Conservation (phyloP, 1,140 invertebrate species). For the Anoplophora glabripennis region DNA sequence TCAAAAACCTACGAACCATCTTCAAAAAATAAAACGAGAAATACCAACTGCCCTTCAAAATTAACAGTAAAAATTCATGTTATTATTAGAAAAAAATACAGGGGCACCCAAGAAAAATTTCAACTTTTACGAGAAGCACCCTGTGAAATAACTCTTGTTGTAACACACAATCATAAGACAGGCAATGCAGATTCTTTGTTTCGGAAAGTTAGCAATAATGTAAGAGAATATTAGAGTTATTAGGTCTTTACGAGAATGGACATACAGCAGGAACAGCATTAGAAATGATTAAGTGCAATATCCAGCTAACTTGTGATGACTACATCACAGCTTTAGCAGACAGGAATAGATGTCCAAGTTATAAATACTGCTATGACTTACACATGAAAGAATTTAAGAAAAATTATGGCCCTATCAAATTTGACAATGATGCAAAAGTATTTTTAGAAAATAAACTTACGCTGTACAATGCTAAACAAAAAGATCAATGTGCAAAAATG, state of each 20-base stretch:
- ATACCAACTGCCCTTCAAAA: conserved; percentile 12
- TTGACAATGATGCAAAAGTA: background rate
- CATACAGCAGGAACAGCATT: background rate
- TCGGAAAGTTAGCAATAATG: conserved; percentile 1
- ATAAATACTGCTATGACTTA: conserved; percentile 3
- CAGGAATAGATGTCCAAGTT: conserved; percentile 5
- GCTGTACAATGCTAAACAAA: background rate
- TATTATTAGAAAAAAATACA: background rate
- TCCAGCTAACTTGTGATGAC: background rate
- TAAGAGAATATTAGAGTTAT: conserved; percentile 2
- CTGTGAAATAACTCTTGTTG: conserved; percentile 7
- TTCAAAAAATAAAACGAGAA: conserved; percentile 1
- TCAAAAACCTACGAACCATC: background rate
- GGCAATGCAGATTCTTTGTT: background rate
- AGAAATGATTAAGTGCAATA: too few relatives aligned
- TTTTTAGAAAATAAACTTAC: background rate
- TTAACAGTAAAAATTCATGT: conserved; percentile 5
- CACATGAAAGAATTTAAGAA: conserved; percentile 11
- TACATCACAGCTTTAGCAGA: background rate
- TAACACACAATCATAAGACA: conserved; percentile 9
- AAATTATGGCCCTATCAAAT: background rate
- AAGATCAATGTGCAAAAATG: background rate
- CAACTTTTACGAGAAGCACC: background rate
- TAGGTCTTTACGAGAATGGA: background rate
- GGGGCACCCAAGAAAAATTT: background rate